Conservation (phyloP, 23 tunicate genomes). For the Trididemnum nubilum region DNA sequence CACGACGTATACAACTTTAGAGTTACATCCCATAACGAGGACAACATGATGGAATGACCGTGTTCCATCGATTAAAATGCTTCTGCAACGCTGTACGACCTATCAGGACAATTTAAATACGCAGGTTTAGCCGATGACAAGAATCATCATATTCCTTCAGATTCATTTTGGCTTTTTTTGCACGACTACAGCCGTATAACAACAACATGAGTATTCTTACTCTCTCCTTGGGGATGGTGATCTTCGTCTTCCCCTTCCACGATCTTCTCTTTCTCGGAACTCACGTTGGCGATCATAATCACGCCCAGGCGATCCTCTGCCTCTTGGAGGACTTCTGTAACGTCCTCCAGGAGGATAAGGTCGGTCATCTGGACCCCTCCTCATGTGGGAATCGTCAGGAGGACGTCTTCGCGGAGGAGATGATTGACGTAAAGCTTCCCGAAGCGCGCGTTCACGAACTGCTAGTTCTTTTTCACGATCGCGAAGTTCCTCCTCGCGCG, state of each 20-base stretch:
- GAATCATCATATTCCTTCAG: too few species aligned
- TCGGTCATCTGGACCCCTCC: neutral
- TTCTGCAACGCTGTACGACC: too few species aligned
- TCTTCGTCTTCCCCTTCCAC: constrained; percentile 11
- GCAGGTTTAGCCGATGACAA: neutral
- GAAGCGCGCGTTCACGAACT: constrained; percentile 35
- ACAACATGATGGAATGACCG: too few species aligned
- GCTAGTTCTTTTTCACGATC: constrained; percentile 38
- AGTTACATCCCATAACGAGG: too few species aligned
- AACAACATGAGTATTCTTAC: neutral
- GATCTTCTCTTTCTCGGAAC: neutral
- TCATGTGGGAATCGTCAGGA: neutral
- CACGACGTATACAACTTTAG: too few species aligned
- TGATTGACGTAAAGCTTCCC: constrained; percentile 27
- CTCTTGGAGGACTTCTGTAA: neutral
- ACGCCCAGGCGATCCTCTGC: constrained; percentile 4
- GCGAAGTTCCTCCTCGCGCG: constrained; percentile 50
- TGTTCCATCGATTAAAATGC: too few species aligned
- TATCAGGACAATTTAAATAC: neutral
- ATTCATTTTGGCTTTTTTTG: too few species aligned
- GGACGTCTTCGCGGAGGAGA: constrained; percentile 25
- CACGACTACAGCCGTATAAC: neutral
- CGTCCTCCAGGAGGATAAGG: neutral
- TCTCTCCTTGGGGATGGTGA: constrained; percentile 26
- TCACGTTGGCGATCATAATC: neutral